These are phyloP conservation scores for Perca schrenkii DNA, from an alignment of 2,113 vertebrate species.

Conservation along the genomic window DNA sequence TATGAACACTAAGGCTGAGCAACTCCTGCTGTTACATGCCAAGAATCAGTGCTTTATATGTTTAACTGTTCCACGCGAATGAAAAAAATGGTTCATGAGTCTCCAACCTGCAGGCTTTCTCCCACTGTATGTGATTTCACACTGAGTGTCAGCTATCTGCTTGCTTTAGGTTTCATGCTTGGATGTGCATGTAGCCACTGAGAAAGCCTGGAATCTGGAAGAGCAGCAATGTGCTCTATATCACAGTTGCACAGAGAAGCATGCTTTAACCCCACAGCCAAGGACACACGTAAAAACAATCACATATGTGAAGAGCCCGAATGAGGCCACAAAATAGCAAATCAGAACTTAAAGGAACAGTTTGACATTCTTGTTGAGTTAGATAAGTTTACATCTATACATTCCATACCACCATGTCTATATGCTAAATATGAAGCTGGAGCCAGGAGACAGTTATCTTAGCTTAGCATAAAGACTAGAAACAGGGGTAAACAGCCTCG, in stretches of 20 bases:
- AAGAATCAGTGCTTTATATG: conserved; percentile 14
- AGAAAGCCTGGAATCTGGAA: conserved; percentile 23
- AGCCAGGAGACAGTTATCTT: background rate
- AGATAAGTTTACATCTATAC: background rate
- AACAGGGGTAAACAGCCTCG: background rate
- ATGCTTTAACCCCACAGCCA: conserved; percentile 14
- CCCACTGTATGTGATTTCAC: conserved; percentile 31
- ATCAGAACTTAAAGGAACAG: background rate
- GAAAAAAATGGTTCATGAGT: conserved; percentile 4
- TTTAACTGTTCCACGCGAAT: background rate
- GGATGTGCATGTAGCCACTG: conserved; percentile 48
- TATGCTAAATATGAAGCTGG: background rate
- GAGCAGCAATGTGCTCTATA: conserved; percentile 1
- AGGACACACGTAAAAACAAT: conserved; percentile 9
- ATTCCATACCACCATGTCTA: background rate
- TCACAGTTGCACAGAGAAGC: conserved; percentile 22
- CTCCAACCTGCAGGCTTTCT: conserved; percentile 28
- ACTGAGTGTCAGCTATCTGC: conserved; percentile 27
- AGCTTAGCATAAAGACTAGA: background rate
- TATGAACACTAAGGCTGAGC: background rate
- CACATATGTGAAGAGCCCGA: conserved; percentile 11
- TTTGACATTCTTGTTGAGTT: conserved; percentile 4
- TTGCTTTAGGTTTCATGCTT: conserved; percentile 57
- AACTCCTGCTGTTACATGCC: conserved; percentile 1
- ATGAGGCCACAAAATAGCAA: background rate